phyloP scores from a whole-genome alignment of 2,797 vertebrate species.

The Sebastes alutus region DNA sequence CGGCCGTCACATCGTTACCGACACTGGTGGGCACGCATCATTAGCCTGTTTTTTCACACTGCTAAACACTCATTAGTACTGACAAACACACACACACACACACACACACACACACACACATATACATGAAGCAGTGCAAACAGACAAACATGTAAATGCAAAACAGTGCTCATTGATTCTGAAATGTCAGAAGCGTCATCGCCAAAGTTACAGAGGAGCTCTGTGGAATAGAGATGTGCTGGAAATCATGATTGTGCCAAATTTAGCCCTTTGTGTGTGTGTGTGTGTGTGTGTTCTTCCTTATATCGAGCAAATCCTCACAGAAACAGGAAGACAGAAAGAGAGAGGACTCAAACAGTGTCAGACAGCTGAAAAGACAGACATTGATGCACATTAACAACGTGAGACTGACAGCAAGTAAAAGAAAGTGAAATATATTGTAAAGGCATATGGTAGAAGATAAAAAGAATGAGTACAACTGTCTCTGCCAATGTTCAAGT shows the following conservation, averaged over 20 bases:
- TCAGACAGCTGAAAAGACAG: constrained; percentile 2
- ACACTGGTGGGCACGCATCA: constrained; percentile 58
- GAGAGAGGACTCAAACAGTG: background rate
- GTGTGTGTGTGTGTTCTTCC: background rate
- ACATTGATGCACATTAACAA: background rate
- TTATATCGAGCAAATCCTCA: background rate
- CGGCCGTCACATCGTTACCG: constrained; percentile 29
- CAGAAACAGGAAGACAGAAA: background rate
- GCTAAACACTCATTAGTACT: constrained; percentile 68
- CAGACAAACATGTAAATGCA: constrained; percentile 32
- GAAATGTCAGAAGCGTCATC: constrained; percentile 53
- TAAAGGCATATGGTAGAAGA: background rate
- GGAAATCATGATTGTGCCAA: constrained; percentile 31
- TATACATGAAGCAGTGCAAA: constrained; percentile 5
- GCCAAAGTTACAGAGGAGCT: constrained; percentile 24
- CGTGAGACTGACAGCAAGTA: background rate
- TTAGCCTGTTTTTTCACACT: constrained; percentile 61
- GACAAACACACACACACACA: constrained; percentile 28
- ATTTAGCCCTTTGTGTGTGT: constrained; percentile 15
- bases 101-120: constrained; percentile 1
- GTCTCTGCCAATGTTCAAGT: background rate
- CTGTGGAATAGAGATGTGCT: constrained; percentile 38
- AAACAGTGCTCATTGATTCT: constrained; percentile 40
- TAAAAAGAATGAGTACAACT: background rate
- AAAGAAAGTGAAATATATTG: background rate